Base-by-base conservation (phyloP, 2,113 vertebrate genomes). In the Myanophis thanlyinensis region DNA sequence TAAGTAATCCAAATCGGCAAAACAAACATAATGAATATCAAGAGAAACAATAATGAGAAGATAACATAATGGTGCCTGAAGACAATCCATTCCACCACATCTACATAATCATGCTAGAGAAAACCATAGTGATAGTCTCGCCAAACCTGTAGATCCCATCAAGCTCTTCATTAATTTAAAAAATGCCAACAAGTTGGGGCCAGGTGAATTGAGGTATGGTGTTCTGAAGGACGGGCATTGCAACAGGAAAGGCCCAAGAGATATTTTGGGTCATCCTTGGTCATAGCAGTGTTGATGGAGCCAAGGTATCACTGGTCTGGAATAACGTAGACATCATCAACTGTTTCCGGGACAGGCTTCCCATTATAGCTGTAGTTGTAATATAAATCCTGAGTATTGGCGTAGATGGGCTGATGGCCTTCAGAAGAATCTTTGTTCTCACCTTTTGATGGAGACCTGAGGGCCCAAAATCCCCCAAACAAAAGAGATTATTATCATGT, bases 371-470 rank as follows among this genome's bases (percentile, higher is more conserved):
- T 94, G 54, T 89, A 95, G 52, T 92, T 94, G 54, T 89, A 95
- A 59, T 95, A 95, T 51, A 92, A 5, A 1, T 88, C 89, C 25
- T 94, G 92, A 10, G 93, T 51, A 20, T 95, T 95, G 73, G 87
- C 93, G 3, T 95, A 95, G 86, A 95, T 62, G 10, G 94, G 93
- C n/a, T 93, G 93, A 3, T 94, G 88, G 7, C 49, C 56, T 0
- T 90, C 86, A 59, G 87, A 22, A 22, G 53, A 8, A 22, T 90
- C 80, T 18, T 22, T 47, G 22, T 94, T 85, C 27, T n/a, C 10
- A n/a, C 0, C 47, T 22, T 27, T 15, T 0, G 22, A 44, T 15
- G 15, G 53, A 5, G 25, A 30, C 6, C 87, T 92, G 91, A 25
- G 35, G 20, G 47, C 9, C 8, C 52, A 44, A 88, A 67, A 52